phyloP scores from a whole-genome alignment of 2,797 vertebrate genomes.

The Hydrophis major region DNA sequence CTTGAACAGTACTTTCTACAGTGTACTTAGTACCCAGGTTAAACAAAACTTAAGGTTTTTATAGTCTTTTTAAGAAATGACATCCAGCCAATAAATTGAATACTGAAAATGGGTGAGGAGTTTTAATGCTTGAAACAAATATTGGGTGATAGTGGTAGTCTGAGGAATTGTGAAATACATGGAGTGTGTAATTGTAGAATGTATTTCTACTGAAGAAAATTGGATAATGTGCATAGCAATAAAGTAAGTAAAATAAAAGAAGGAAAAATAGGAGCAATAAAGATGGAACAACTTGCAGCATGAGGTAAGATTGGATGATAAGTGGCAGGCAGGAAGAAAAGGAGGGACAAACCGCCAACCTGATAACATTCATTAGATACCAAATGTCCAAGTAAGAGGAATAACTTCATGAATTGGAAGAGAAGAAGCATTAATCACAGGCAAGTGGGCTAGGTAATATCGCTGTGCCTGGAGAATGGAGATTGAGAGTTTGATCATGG shows the following conservation, averaged over 20 bases:
- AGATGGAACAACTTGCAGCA: neutral
- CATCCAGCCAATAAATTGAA: neutral
- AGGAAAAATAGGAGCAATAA: neutral
- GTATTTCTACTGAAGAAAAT: neutral
- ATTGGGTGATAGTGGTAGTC: neutral
- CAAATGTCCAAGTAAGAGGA: neutral
- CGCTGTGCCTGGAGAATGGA: too few relatives aligned
- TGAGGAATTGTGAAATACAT: neutral
- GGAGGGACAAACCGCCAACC: neutral
- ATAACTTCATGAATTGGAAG: neutral
- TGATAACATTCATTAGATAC: neutral
- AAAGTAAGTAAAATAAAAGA: neutral
- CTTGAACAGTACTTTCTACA: neutral
- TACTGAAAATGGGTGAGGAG: neutral
- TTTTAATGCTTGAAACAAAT: neutral
- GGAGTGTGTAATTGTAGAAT: neutral
- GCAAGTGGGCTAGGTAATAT: neutral
- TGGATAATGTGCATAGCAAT: neutral
- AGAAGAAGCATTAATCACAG: neutral
- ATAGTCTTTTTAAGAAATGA: neutral
- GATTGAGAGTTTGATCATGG: too few relatives aligned
- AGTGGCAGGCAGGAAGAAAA: neutral
- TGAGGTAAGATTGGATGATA: neutral
- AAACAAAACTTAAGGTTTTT: neutral
- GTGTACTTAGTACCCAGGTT: neutral